Percentiles rank a stretch among this genome's conserved stretches.
These are phyloP conservation scores for Andrena flavipes DNA, from an alignment of 2,888 invertebrate species.

Conservation along the genomic window DNA sequence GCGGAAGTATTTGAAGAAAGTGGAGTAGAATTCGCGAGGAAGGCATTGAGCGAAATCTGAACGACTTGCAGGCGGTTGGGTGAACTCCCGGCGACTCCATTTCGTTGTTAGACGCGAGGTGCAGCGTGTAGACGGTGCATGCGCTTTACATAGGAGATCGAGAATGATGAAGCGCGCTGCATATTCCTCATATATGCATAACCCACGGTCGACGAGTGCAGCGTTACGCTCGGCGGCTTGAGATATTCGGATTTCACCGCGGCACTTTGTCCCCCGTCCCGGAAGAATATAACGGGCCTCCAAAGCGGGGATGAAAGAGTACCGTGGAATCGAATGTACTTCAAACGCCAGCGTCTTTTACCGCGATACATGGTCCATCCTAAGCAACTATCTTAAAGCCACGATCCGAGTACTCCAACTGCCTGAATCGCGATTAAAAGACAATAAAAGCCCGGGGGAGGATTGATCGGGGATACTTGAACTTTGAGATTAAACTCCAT, in stretches of 20 bases:
- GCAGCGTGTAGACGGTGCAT: slow-evolving; percentile 49
- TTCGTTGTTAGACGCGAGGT: slow-evolving; percentile 54
- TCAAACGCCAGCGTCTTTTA: not conserved
- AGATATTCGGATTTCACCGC: slow-evolving; percentile 66
- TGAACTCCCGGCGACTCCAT: slow-evolving; percentile 23
- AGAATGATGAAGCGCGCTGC: slow-evolving; percentile 68
- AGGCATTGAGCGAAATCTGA: slow-evolving; percentile 5
- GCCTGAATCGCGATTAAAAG: not conserved
- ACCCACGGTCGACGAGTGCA: slow-evolving; percentile 50
- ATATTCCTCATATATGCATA: slow-evolving; percentile 61
- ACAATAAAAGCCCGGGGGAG: not conserved
- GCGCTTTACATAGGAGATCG: slow-evolving; percentile 64
- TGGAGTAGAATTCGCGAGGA: not conserved
- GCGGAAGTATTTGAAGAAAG: not conserved
- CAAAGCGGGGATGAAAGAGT: slow-evolving; percentile 11
- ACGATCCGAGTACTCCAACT: not conserved
- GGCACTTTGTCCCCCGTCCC: slow-evolving; percentile 60
- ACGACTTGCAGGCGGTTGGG: not conserved
- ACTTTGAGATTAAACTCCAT: slow-evolving; percentile 28
- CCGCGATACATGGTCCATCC: not conserved
- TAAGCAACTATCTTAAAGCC: not conserved
- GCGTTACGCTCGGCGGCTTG: slow-evolving; percentile 54
- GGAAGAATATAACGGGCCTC: slow-evolving; percentile 53
- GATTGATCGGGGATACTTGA: slow-evolving; percentile 13
- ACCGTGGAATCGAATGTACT: not conserved